phyloP scores from a whole-genome alignment of 2,113 vertebrate genomes.

The Spheniscus mendiculus region DNA sequence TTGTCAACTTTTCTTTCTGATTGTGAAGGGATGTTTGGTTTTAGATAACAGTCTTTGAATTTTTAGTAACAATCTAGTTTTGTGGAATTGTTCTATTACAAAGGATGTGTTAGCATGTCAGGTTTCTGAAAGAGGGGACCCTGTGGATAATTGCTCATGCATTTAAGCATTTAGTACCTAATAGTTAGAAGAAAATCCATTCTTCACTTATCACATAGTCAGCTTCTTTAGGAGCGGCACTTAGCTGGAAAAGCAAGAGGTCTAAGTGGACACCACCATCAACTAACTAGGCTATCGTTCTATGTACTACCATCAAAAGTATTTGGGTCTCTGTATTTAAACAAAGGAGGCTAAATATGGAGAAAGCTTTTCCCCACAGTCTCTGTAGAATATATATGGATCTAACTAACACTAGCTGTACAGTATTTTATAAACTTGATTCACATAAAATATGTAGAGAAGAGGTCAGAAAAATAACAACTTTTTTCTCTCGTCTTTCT shows the following conservation, averaged over 20 bases:
- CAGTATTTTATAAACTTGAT: not conserved
- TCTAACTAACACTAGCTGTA: not conserved
- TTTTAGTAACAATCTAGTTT: not conserved
- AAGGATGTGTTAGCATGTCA: not conserved
- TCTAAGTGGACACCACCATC: not conserved
- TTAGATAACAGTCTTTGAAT: not conserved
- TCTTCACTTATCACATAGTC: not conserved
- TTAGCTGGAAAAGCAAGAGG: not conserved
- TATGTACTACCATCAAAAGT: not conserved
- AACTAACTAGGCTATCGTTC: not conserved
- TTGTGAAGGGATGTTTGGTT: not conserved
- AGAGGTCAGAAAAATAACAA: not conserved
- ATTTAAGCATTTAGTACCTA: not conserved
- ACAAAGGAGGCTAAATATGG: not conserved
- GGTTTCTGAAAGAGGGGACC: not conserved
- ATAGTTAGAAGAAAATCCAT: not conserved
- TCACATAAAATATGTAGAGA: not conserved
- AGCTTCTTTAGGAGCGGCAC: not conserved
- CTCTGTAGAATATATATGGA: not conserved
- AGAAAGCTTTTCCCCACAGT: not conserved
- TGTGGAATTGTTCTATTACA: not conserved
- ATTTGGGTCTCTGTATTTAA: not conserved
- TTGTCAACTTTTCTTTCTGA: not conserved
- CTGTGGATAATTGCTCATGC: not conserved
- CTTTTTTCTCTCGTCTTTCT: not conserved